Conservation (phyloP, 2,888 invertebrate species). For the Sipha maydis region DNA sequence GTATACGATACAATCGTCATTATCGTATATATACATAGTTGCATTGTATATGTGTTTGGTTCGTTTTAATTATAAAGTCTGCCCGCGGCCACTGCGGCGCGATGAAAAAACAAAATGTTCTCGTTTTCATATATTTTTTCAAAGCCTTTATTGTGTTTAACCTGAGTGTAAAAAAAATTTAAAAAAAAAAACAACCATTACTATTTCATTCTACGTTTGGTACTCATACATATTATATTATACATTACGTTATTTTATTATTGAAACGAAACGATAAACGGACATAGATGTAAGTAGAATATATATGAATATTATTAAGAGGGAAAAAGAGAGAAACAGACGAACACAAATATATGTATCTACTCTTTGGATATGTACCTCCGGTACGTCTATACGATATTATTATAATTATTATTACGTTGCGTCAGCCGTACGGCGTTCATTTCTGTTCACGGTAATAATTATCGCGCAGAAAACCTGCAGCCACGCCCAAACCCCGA, state of each 20-base stretch:
- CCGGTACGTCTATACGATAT: neutral
- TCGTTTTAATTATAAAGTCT: conserved; percentile 42
- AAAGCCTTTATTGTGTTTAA: conserved; percentile 24
- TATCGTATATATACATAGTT: neutral
- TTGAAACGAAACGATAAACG: conserved; percentile 45
- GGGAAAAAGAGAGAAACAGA: neutral
- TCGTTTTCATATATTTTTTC: conserved; percentile 18
- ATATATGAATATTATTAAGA: neutral
- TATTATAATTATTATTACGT: conserved; percentile 50
- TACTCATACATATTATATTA: neutral
- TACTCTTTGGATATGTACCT: neutral
- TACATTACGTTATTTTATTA: neutral
- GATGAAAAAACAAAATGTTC: neutral
- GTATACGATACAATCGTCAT: conserved; percentile 40
- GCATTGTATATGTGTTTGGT: neutral
- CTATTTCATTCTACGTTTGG: neutral
- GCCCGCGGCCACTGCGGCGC: conserved; percentile 30
- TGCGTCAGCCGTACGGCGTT: conserved; percentile 46
- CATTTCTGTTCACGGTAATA: conserved; percentile 53
- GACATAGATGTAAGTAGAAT: neutral
- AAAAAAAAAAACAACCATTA: neutral
- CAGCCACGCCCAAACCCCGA: conserved; percentile 54
- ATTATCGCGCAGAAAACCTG: conserved; percentile 59
- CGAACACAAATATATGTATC: neutral
- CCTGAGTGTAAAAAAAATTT: neutral